These are phyloP conservation scores for Gadopsis marmoratus DNA, from an alignment of 2,797 vertebrate genomes.

Conservation along the genomic window DNA sequence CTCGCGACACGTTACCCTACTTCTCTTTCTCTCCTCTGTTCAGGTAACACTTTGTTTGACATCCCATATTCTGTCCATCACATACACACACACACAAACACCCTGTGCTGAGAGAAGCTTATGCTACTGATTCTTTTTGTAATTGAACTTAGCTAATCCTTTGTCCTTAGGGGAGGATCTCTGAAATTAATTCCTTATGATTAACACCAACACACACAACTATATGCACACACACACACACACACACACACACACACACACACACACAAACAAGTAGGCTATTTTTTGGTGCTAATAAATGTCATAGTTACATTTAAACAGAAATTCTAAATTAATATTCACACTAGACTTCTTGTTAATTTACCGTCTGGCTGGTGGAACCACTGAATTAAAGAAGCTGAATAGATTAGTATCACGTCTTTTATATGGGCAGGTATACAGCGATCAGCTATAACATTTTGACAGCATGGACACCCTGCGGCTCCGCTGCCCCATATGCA, in stretches of 20 bases:
- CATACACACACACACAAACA: slow-evolving; percentile 12
- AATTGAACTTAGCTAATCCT: slow-evolving; percentile 62
- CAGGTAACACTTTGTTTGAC: slow-evolving; percentile 16
- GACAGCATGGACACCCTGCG: too few species aligned
- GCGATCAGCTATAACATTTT: too few species aligned
- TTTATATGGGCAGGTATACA: not conserved
- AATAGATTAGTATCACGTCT: not conserved
- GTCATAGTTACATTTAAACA: slow-evolving; percentile 27
- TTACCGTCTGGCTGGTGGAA: not conserved
- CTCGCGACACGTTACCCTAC: not conserved
- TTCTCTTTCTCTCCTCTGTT: slow-evolving; percentile 4
- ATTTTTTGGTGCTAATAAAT: slow-evolving; percentile 18
- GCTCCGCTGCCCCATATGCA: too few species aligned
- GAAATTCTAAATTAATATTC: slow-evolving; percentile 18
- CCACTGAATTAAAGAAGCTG: not conserved
- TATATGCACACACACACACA: not conserved
- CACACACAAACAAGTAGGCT: not conserved
- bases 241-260: not conserved
- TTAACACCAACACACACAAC: slow-evolving; percentile 16
- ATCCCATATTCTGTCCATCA: slow-evolving; percentile 1
- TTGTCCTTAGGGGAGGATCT: slow-evolving; percentile 43
- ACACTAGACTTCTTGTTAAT: not conserved
- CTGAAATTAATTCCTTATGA: slow-evolving; percentile 55
- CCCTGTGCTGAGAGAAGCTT: slow-evolving; percentile 25
- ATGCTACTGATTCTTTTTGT: slow-evolving; percentile 37